Evolutionary conservation across 2,113 vertebrate genomes (phyloP).

Genomic region (Podarcis muralis): DNA sequence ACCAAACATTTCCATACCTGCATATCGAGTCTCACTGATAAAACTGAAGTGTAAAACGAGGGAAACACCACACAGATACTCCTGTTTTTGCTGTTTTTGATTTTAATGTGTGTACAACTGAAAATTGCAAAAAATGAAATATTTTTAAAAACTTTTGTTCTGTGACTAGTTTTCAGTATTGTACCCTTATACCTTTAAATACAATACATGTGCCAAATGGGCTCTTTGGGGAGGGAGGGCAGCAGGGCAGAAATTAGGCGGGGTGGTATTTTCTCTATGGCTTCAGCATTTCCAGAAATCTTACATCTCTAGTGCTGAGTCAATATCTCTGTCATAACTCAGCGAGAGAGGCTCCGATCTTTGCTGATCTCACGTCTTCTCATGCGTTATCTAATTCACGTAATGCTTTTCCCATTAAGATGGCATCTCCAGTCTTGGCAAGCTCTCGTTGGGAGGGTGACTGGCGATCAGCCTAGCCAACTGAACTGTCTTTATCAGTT

Average conservation of each 20-base stretch:
- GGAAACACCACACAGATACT: no score
- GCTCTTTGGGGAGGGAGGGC: no score
- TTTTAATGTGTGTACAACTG: no score
- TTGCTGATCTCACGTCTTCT: neutral
- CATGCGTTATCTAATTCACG: neutral
- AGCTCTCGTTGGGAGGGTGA: neutral
- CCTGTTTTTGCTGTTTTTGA: no score
- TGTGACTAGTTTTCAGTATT: neutral
- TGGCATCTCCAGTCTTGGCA: neutral
- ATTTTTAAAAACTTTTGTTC: neutral
- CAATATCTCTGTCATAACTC: neutral
- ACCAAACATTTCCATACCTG: no score
- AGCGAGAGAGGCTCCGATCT: neutral
- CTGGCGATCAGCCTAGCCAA: constrained; percentile 4
- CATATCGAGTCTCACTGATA: no score
- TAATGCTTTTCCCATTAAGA: neutral
- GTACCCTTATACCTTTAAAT: neutral
- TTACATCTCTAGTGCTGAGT: neutral
- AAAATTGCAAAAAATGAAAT: no score
- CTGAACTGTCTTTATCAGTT: neutral
- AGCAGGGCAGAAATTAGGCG: neutral
- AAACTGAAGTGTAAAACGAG: no score
- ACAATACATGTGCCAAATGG: neutral
- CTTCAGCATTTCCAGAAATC: neutral
- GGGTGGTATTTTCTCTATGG: no score